Evolutionary conservation across 1,140 invertebrate species (phyloP), one percentile per base, ranked within the genome.

Genomic region (Zaprionus ghesquierei): DNA sequence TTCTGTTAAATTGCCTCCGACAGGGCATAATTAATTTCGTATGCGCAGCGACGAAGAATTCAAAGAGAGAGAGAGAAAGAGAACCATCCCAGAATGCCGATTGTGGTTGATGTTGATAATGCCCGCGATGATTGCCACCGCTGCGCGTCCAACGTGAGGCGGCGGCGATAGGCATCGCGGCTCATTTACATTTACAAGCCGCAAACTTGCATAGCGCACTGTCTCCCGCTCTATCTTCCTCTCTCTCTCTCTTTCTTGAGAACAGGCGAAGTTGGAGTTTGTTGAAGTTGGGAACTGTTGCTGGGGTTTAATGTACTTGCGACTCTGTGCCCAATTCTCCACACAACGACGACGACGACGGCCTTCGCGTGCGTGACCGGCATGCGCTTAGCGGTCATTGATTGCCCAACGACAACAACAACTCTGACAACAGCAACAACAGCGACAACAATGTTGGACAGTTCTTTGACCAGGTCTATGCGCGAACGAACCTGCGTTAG

Each of bases 21-120:
- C 84, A 87, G 76, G 72, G 77, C 82, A 86, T 86, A 89, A 87
- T 87, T 89, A 87, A 87, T 87, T 87, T 74, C 66, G 84, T 87
- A 87, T 87, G 84, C 84, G 65, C 75, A 65, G 84, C 76, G 66
- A 51, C 35, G 61, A 58, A 70, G 75, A 82, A 79, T 74, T 71
- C n/a, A n/a, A n/a, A n/a, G n/a, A 79, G 63, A 68, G 4, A 6
- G 25, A 27, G 25, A 27, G 4, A 73, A 65, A 69, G 59, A 69
- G 77, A 87, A 86, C 71, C 75, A 78, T 69, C 49, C 33, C 75
- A 79, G 81, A 87, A 87, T 89, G 84, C 84, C 71, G 84, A 76
- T 53, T 75, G 70, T 12, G 41, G 41, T 65, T 81, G 81, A 79
- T 84, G 66, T 72, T 69, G 80, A 61, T 77, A 79, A 69, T 81